phyloP scores from a whole-genome alignment of 2,888 invertebrate genomes.

The Luperina nickerlii region DNA sequence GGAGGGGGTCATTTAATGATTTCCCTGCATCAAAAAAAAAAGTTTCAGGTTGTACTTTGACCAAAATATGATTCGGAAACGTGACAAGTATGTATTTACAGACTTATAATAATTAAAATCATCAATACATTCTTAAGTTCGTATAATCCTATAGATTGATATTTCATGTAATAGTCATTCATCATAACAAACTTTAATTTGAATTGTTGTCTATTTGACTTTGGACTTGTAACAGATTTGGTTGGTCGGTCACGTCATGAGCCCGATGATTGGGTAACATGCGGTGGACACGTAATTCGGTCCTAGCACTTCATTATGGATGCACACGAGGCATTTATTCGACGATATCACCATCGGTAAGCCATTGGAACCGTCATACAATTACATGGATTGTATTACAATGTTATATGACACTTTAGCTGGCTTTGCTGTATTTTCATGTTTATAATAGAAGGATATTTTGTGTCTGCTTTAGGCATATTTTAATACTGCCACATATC shows the following conservation, averaged over 20 bases:
- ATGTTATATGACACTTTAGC: slow-evolving; percentile 32
- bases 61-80: no score
- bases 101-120: neutral
- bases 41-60: no score
- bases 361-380: slow-evolving; percentile 42
- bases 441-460: neutral
- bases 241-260: slow-evolving; percentile 47
- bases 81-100: no score
- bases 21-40: no score
- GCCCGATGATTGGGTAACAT: slow-evolving; percentile 46
- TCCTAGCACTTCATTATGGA: slow-evolving; percentile 54
- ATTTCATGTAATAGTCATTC: neutral
- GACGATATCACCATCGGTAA: slow-evolving; percentile 36
- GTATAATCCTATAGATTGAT: no score
- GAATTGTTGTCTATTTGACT: slow-evolving; percentile 18
- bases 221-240: slow-evolving; percentile 14
- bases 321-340: slow-evolving; percentile 59
- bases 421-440: neutral
- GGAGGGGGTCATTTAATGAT: no score
- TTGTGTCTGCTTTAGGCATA: neutral
- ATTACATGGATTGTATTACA: slow-evolving; percentile 45
- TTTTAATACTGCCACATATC: neutral
- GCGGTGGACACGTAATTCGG: slow-evolving; percentile 49
- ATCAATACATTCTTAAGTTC: neutral
- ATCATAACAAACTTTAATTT: neutral